Conservation (phyloP, 2,113 vertebrate species). For the Bubo bubo region DNA sequence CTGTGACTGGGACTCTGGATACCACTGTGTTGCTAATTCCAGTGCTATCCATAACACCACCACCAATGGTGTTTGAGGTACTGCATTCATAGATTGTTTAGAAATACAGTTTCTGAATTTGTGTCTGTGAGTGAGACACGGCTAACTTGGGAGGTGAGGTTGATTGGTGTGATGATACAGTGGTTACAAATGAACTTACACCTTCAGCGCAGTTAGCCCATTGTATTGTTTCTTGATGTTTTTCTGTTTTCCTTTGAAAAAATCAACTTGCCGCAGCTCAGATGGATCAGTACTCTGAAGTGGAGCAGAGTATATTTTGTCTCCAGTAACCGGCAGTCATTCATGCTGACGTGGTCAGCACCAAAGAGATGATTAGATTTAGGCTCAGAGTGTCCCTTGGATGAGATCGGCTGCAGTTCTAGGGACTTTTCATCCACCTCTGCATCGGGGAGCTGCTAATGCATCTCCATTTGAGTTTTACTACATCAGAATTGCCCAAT, state of each 20-base stretch:
- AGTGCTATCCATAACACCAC: not conserved
- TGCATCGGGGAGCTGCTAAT: not conserved
- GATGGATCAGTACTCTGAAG: not conserved
- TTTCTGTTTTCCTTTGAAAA: not conserved
- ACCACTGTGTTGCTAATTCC: not conserved
- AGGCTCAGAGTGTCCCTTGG: not conserved
- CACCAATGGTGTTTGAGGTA: not conserved
- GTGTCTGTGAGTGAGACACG: not conserved
- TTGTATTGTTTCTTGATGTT: not conserved
- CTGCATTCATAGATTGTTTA: not conserved
- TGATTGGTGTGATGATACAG: not conserved
- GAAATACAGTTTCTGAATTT: not conserved
- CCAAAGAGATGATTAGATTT: not conserved
- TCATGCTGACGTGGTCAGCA: not conserved
- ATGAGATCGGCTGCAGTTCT: not conserved
- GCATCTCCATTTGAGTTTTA: not conserved
- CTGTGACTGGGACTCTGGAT: not conserved
- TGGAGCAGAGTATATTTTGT: not conserved
- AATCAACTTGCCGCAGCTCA: fast-evolving
- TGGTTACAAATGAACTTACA: not conserved
- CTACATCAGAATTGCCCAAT: not conserved
- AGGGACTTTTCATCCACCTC: not conserved
- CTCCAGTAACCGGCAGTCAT: not conserved
- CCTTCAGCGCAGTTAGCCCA: not conserved
- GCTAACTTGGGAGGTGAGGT: not conserved